These are phyloP conservation scores for Zosterops pallidus DNA, from an alignment of 2,113 vertebrate species.

Conservation along the genomic window DNA sequence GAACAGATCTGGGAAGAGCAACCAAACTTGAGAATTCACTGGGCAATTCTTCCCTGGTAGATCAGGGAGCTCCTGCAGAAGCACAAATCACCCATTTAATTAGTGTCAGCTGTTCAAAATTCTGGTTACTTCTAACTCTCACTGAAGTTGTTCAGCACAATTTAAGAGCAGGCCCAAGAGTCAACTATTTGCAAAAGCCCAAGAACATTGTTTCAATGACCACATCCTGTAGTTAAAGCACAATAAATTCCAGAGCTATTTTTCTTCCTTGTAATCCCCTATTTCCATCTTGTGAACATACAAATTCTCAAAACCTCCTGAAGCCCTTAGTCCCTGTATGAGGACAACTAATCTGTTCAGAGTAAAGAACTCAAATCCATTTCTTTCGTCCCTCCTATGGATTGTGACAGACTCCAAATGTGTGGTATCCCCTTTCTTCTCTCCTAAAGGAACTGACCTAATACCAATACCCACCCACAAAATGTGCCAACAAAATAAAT, in stretches of 20 bases:
- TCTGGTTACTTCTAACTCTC: background rate
- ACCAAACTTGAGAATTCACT: background rate
- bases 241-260: conserved; percentile 28
- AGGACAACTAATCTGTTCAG: background rate
- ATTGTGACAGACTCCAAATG: background rate
- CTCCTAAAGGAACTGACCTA: background rate
- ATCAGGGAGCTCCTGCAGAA: background rate
- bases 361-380: background rate
- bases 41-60: background rate
- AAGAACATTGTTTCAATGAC: background rate
- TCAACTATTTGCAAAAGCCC: background rate
- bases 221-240: conserved; percentile 39
- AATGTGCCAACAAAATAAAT: background rate
- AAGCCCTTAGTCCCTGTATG: background rate
- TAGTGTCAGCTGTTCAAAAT: background rate
- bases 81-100: background rate
- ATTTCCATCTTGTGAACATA: background rate
- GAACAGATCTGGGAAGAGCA: background rate
- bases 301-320: background rate
- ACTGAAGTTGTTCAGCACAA: background rate
- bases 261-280: background rate
- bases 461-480: background rate
- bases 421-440: background rate
- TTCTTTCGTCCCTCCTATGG: background rate
- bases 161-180: background rate